These are phyloP conservation scores for Cerceris ruficornis DNA, from an alignment of 2,888 invertebrate genomes.

Conservation along the genomic window DNA sequence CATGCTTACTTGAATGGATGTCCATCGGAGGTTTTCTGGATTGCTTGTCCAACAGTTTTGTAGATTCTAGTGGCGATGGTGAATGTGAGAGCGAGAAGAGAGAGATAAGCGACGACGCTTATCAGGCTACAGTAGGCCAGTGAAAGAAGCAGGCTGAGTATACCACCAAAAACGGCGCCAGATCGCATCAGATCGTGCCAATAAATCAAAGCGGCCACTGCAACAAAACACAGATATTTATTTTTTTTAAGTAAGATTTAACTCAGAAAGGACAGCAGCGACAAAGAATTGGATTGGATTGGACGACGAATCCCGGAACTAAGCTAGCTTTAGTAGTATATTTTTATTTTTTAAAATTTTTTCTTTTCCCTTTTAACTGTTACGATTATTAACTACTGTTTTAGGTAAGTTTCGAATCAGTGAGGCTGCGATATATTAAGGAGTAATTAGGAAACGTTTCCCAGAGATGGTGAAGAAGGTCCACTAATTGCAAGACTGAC, in stretches of 20 bases:
- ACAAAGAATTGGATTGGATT: too few relatives aligned
- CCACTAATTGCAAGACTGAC: too few relatives aligned
- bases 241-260: neutral
- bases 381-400: too few relatives aligned
- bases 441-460: too few relatives aligned
- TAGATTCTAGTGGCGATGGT: constrained; percentile 98
- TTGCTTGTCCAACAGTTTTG: constrained; percentile 96
- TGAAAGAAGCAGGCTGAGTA: constrained; percentile 94
- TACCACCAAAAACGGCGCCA: constrained; percentile 95
- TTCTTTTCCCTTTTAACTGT: too few relatives aligned
- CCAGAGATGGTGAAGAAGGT: too few relatives aligned
- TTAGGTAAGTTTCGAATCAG: too few relatives aligned
- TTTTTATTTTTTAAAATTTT: too few relatives aligned
- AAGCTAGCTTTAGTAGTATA: too few relatives aligned
- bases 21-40: constrained; percentile 97
- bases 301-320: too few relatives aligned
- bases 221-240: constrained; percentile 75
- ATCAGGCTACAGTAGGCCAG: constrained; percentile 97
- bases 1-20: constrained; percentile 97
- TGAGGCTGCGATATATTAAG: too few relatives aligned
- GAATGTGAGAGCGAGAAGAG: constrained; percentile 91
- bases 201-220: constrained; percentile 98
- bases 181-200: constrained; percentile 98
- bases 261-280: too few relatives aligned
- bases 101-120: constrained; percentile 96